Evolutionary conservation across 2,888 invertebrate species (phyloP).

Genomic region (Empis livida): DNA sequence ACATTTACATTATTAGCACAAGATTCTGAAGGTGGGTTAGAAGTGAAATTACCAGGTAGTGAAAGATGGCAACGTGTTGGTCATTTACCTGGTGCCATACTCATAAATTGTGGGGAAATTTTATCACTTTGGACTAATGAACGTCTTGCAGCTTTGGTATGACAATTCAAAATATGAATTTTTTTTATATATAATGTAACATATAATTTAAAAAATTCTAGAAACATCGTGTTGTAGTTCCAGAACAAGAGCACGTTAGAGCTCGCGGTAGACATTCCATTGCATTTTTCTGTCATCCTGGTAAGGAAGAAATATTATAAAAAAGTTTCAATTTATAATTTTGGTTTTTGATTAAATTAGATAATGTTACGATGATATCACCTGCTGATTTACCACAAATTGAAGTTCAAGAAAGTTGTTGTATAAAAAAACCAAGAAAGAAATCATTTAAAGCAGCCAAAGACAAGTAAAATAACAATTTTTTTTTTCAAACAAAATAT

Average conservation of each 20-base stretch:
- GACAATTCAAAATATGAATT: slow-evolving; percentile 5
- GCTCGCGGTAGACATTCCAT: slow-evolving; percentile 59
- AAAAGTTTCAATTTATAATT: neutral
- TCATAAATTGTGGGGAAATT: slow-evolving; percentile 63
- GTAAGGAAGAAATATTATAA: slow-evolving; percentile 29
- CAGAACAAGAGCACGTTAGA: slow-evolving; percentile 46
- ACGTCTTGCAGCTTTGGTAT: slow-evolving; percentile 54
- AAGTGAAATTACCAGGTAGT: slow-evolving; percentile 46
- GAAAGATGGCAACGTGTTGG: slow-evolving; percentile 61
- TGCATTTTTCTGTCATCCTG: slow-evolving; percentile 66
- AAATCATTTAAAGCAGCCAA: slow-evolving; percentile 36
- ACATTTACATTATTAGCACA: slow-evolving; percentile 61
- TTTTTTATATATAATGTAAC: neutral
- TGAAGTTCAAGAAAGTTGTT: slow-evolving; percentile 22
- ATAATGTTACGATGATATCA: slow-evolving; percentile 34
- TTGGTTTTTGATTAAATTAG: slow-evolving; percentile 11
- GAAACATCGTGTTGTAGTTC: slow-evolving; percentile 62
- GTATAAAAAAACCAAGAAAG: slow-evolving; percentile 30
- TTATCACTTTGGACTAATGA: slow-evolving; percentile 62
- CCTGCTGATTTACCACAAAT: slow-evolving; percentile 32
- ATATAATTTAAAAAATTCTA: slow-evolving; percentile 21
- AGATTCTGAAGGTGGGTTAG: slow-evolving; percentile 62
- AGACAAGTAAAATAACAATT: slow-evolving; percentile 26
- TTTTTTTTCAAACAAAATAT: neutral
- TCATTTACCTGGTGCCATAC: slow-evolving; percentile 60